Conservation (phyloP, 2,888 invertebrate species). For the Colletes collaris region DNA sequence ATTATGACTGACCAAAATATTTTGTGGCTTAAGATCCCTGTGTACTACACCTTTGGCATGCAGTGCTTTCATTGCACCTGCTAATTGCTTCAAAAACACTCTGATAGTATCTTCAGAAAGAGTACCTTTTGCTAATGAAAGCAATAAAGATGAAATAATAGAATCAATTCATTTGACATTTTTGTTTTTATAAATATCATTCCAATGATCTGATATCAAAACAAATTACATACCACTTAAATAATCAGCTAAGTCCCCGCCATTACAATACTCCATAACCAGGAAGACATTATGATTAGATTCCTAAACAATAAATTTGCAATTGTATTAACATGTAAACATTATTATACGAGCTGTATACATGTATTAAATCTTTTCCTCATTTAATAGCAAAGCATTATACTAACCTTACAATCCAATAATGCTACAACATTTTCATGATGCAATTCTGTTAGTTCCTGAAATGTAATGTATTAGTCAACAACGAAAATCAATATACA, state of each 20-base stretch:
- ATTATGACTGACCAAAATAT: slow-evolving; percentile 96
- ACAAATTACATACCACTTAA: slow-evolving; percentile 86
- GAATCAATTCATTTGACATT: neutral
- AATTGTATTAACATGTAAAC: neutral
- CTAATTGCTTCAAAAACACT: slow-evolving; percentile 96
- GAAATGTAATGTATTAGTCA: slow-evolving; percentile 72
- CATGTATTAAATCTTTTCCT: neutral
- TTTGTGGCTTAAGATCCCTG: slow-evolving; percentile 99
- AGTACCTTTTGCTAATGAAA: slow-evolving; percentile 90
- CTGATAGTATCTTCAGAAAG: slow-evolving; percentile 98
- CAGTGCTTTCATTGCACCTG: slow-evolving; percentile 98
- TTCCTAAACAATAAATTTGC: slow-evolving; percentile 85
- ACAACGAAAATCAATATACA: slow-evolving; percentile 23
- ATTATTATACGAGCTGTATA: neutral
- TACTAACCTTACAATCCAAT: slow-evolving; percentile 94
- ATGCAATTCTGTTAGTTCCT: slow-evolving; percentile 97
- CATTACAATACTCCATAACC: slow-evolving; percentile 99
- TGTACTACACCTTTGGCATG: slow-evolving; percentile 99
- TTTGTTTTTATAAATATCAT: neutral
- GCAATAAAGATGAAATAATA: slow-evolving; percentile 14
- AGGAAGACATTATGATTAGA: slow-evolving; percentile 97
- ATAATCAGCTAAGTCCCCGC: slow-evolving; percentile 99
- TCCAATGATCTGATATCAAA: neutral
- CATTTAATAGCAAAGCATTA: slow-evolving; percentile 10
- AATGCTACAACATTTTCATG: slow-evolving; percentile 99